Conservation (phyloP, 2,888 invertebrate genomes). For the Trisateles emortualis region DNA sequence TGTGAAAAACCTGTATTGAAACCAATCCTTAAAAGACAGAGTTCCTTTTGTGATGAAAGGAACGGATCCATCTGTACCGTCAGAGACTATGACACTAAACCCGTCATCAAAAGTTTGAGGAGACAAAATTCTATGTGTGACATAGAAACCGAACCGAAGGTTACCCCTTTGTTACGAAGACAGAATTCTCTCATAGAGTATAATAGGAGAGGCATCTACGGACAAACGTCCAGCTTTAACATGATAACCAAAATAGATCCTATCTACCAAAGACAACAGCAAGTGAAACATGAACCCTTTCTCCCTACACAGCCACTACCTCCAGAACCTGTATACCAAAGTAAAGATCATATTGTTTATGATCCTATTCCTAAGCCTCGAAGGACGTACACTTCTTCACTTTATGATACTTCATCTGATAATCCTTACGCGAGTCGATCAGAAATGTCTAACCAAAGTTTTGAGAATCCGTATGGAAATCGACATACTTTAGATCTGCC, state of each 20-base stretch:
- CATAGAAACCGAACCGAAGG: conserved; percentile 86
- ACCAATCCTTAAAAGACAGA: conserved; percentile 83
- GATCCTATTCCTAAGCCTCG: conserved; percentile 84
- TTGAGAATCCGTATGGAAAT: conserved; percentile 79
- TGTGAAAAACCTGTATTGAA: conserved; percentile 81
- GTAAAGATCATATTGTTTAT: conserved; percentile 81
- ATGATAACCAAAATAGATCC: conserved; percentile 87
- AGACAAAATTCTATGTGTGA: conserved; percentile 85
- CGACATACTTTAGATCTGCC: conserved; percentile 76
- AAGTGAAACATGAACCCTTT: conserved; percentile 82
- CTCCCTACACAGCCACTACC: conserved; percentile 83
- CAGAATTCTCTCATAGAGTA: conserved; percentile 85
- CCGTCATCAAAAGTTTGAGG: conserved; percentile 72
- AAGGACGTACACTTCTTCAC: conserved; percentile 80
- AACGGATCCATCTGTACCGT: conserved; percentile 79
- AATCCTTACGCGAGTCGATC: conserved; percentile 77
- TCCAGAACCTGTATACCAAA: conserved; percentile 85
- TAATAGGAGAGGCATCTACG: conserved; percentile 80
- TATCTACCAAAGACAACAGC: conserved; percentile 85
- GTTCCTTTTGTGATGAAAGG: conserved; percentile 82
- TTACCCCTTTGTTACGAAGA: conserved; percentile 83
- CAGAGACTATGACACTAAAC: conserved; percentile 80
- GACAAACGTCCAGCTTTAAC: conserved; percentile 81
- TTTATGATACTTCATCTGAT: conserved; percentile 80
- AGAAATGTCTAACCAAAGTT: conserved; percentile 78